Percentiles rank a stretch among this genome's conserved stretches.
Evolutionary conservation across 2,888 invertebrate species (phyloP).

Genomic region (Eudemis profundana): DNA sequence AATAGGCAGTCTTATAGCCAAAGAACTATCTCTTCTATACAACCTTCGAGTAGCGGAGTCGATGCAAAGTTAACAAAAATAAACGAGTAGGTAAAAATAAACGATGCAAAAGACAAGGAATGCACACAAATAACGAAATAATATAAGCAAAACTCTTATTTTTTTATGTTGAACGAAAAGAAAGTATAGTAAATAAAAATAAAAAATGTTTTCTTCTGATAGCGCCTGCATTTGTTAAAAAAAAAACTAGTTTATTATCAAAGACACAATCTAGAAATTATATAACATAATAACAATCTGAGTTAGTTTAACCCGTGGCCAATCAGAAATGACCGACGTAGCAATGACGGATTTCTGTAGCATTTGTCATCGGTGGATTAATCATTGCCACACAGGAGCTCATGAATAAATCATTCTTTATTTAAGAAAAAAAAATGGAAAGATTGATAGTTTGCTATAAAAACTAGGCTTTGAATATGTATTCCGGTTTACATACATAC

Average conservation of each 20-base stretch:
- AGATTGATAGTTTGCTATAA: slow-evolving; percentile 7
- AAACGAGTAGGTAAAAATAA: too few species aligned
- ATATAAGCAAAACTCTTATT: too few species aligned
- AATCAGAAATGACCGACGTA: slow-evolving; percentile 41
- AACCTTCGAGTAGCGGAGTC: too few species aligned
- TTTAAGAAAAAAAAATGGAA: slow-evolving; percentile 30
- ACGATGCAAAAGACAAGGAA: too few species aligned
- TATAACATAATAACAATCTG: slow-evolving; percentile 16
- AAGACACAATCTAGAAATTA: slow-evolving; percentile 26
- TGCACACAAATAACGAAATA: too few species aligned
- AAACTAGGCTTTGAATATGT: background rate
- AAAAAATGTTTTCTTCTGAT: background rate
- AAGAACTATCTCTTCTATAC: too few species aligned
- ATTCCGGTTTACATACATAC: background rate
- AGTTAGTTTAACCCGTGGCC: slow-evolving; percentile 29
- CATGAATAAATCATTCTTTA: slow-evolving; percentile 40
- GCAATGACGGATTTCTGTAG: slow-evolving; percentile 35
- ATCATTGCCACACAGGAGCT: slow-evolving; percentile 40
- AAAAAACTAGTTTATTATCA: slow-evolving; percentile 9
- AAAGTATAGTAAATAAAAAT: background rate
- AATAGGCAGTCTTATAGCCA: too few species aligned
- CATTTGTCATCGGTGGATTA: slow-evolving; percentile 43
- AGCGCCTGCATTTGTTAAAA: background rate
- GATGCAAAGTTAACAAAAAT: too few species aligned
- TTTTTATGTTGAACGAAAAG: too few species aligned